Conservation (phyloP, 2,797 vertebrate genomes). For the Liparis tanakae region DNA sequence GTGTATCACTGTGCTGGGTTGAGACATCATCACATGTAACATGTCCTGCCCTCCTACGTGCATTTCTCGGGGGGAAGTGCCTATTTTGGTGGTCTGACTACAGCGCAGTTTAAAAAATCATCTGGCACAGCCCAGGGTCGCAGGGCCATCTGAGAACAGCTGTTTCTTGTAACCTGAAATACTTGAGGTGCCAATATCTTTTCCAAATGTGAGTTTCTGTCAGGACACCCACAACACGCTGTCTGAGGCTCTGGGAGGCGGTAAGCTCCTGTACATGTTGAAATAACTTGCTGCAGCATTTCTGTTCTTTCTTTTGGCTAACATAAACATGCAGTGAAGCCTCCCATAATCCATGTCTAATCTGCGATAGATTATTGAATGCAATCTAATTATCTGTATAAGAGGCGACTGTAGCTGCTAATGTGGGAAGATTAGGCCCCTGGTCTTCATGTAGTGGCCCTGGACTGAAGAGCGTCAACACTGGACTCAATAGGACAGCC, state of each 20-base stretch:
- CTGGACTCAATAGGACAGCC: slow-evolving; percentile 72
- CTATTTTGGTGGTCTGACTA: slow-evolving; percentile 22
- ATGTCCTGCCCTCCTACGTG: slow-evolving; percentile 3
- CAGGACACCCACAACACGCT: slow-evolving; percentile 64
- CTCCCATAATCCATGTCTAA: slow-evolving; percentile 61
- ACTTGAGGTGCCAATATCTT: slow-evolving; percentile 81
- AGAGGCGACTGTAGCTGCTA: slow-evolving; percentile 70
- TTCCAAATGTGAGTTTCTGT: slow-evolving; percentile 79
- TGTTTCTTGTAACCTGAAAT: slow-evolving; percentile 88
- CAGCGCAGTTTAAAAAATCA: slow-evolving; percentile 40
- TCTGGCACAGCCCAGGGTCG: slow-evolving; percentile 60
- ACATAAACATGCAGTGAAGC: slow-evolving; percentile 14
- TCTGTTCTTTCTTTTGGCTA: background rate
- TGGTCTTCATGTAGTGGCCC: slow-evolving; percentile 62
- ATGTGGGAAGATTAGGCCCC: slow-evolving; percentile 76
- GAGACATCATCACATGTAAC: background rate
- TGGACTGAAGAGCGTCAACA: slow-evolving; percentile 79
- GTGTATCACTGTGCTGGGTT: background rate
- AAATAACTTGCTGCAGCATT: background rate
- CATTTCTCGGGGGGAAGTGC: slow-evolving; percentile 22
- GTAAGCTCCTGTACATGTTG: background rate
- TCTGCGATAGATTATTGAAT: slow-evolving; percentile 52
- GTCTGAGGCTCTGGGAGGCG: slow-evolving; percentile 12
- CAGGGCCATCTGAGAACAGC: slow-evolving; percentile 79
- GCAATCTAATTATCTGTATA: slow-evolving; percentile 76